phyloP scores from a whole-genome alignment of 2,113 vertebrate genomes.

The Dipodomys merriami region DNA sequence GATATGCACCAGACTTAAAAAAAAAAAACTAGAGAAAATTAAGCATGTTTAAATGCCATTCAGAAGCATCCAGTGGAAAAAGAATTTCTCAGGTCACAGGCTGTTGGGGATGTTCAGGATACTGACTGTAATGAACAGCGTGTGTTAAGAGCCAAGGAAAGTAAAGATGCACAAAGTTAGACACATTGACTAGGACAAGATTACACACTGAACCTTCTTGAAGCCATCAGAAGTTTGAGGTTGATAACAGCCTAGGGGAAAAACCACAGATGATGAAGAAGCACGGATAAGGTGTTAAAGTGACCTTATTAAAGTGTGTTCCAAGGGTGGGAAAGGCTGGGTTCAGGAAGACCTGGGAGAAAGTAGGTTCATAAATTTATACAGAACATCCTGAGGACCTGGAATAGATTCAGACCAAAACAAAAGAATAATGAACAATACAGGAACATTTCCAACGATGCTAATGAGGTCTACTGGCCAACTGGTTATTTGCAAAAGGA shows the following conservation, averaged over 20 bases:
- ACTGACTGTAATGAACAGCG: neutral
- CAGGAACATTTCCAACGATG: neutral
- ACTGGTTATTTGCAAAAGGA: neutral
- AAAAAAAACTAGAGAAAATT: no score
- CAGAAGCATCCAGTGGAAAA: no score
- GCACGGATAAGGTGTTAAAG: neutral
- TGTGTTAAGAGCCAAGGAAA: neutral
- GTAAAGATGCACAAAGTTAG: neutral
- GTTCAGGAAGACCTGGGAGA: neutral
- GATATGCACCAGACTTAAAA: no score
- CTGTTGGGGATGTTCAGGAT: neutral
- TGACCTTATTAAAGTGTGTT: neutral
- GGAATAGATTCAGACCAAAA: neutral
- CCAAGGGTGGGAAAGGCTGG: neutral
- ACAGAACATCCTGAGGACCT: neutral
- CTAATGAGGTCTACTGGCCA: neutral
- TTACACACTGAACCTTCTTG: no score
- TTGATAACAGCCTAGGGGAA: neutral
- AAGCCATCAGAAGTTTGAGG: neutral
- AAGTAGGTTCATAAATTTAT: neutral
- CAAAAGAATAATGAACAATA: neutral
- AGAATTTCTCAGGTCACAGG: no score
- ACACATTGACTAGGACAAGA: neutral
- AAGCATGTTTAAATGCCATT: no score
- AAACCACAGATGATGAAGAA: slow-evolving; percentile 22